These are phyloP conservation scores for Tipula confusa DNA, from an alignment of 2,888 invertebrate species.

Conservation along the genomic window DNA sequence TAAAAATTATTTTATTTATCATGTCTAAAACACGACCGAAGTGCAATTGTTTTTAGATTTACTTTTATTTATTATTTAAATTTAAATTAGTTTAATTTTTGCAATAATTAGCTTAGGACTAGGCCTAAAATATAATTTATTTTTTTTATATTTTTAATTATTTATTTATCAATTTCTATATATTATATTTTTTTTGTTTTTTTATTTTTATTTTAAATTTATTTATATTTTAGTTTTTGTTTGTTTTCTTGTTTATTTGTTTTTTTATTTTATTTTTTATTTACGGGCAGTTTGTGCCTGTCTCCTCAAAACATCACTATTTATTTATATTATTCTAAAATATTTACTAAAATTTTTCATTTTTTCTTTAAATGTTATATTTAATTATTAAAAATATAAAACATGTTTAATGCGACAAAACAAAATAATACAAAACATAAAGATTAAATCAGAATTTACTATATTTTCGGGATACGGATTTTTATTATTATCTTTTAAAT, in stretches of 20 bases:
- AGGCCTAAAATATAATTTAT: slow-evolving; percentile 32
- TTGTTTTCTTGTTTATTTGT: slow-evolving; percentile 4
- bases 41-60: slow-evolving; percentile 32
- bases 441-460: background rate
- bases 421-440: background rate
- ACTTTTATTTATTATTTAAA: slow-evolving; percentile 30
- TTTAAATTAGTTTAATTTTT: slow-evolving; percentile 31
- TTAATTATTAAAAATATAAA: slow-evolving; percentile 28
- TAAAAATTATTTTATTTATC: slow-evolving; percentile 27
- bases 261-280: too few species aligned
- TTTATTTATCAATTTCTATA: slow-evolving; percentile 31
- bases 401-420: background rate
- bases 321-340: slow-evolving; percentile 32
- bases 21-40: slow-evolving; percentile 34
- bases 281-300: slow-evolving; percentile 25
- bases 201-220: slow-evolving; percentile 31
- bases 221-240: slow-evolving; percentile 30
- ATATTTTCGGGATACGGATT: background rate
- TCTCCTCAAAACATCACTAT: slow-evolving; percentile 31
- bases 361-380: background rate
- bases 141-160: slow-evolving; percentile 30
- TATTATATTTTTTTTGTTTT: slow-evolving; percentile 31
- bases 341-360: slow-evolving; percentile 28
- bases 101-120: slow-evolving; percentile 34
- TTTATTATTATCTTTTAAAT: slow-evolving; percentile 27